These are phyloP conservation scores for Rhagium mordax DNA, from an alignment of 2,888 invertebrate species.

Conservation along the genomic window DNA sequence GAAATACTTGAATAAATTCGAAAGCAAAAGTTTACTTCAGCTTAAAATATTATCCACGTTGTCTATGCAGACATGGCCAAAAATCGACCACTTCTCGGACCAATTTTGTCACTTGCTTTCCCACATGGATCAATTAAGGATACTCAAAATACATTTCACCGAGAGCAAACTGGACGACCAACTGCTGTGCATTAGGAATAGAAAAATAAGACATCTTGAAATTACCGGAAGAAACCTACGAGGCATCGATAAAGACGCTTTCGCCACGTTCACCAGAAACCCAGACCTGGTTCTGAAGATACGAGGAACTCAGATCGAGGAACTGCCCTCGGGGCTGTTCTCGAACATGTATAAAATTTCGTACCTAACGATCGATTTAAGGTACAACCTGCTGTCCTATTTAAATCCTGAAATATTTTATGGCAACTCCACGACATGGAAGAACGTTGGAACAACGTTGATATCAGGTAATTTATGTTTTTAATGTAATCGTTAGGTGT, in stretches of 20 bases:
- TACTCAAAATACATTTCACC: slow-evolving; percentile 83
- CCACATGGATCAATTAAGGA: slow-evolving; percentile 81
- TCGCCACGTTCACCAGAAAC: slow-evolving; percentile 81
- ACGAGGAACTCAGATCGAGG: slow-evolving; percentile 83
- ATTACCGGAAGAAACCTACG: slow-evolving; percentile 84
- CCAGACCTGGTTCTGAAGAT: slow-evolving; percentile 86
- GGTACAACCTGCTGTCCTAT: slow-evolving; percentile 84
- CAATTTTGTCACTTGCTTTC: slow-evolving; percentile 82
- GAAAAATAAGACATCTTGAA: slow-evolving; percentile 85
- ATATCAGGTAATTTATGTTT: slow-evolving; percentile 76
- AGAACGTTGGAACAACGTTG: slow-evolving; percentile 88
- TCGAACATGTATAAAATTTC: slow-evolving; percentile 84
- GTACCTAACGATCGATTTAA: slow-evolving; percentile 86
- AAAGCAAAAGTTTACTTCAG: slow-evolving; percentile 82
- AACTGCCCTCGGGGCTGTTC: slow-evolving; percentile 86
- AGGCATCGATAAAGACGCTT: slow-evolving; percentile 83
- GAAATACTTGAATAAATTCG: slow-evolving; percentile 81
- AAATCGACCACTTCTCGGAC: slow-evolving; percentile 75
- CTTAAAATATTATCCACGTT: slow-evolving; percentile 81
- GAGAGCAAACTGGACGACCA: slow-evolving; percentile 84
- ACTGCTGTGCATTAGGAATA: slow-evolving; percentile 83
- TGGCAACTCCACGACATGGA: slow-evolving; percentile 90
- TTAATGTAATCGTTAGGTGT: no score
- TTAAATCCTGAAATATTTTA: slow-evolving; percentile 90
- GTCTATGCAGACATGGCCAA: slow-evolving; percentile 82